phyloP scores from a whole-genome alignment of 2,888 invertebrate species.

The Andrena minutula region DNA sequence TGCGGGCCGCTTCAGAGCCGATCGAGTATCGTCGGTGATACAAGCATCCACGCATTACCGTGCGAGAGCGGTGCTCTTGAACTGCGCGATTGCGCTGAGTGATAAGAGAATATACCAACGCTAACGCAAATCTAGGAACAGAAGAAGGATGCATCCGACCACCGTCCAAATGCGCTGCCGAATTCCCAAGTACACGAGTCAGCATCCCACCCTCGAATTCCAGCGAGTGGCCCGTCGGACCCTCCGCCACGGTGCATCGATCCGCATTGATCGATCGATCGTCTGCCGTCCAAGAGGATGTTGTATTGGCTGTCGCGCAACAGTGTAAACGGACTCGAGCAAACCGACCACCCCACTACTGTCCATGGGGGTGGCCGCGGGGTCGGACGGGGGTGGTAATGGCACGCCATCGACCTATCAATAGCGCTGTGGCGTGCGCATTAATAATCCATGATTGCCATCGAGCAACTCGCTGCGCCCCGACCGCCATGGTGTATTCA shows the following conservation, averaged over 20 bases:
- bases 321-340: conserved; percentile 62
- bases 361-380: conserved; percentile 56
- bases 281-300: conserved; percentile 34
- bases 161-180: neutral
- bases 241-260: neutral
- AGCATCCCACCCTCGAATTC: neutral
- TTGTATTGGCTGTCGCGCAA: conserved; percentile 60
- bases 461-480: conserved; percentile 62
- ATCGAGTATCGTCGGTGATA: neutral
- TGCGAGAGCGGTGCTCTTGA: neutral
- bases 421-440: conserved; percentile 75
- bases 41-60: neutral
- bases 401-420: conserved; percentile 76
- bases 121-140: neutral
- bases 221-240: neutral
- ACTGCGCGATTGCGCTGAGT: neutral
- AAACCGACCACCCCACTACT: conserved; percentile 13
- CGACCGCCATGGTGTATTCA: conserved; percentile 62
- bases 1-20: conserved; percentile 40
- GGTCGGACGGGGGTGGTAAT: conserved; percentile 72
- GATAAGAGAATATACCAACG: neutral
- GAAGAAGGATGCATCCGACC: neutral
- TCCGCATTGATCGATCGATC: conserved; percentile 24
- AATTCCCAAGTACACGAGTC: neutral
- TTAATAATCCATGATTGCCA: conserved; percentile 76